Conservation (phyloP, 2,113 vertebrate species). For the Heliornis fulica region DNA sequence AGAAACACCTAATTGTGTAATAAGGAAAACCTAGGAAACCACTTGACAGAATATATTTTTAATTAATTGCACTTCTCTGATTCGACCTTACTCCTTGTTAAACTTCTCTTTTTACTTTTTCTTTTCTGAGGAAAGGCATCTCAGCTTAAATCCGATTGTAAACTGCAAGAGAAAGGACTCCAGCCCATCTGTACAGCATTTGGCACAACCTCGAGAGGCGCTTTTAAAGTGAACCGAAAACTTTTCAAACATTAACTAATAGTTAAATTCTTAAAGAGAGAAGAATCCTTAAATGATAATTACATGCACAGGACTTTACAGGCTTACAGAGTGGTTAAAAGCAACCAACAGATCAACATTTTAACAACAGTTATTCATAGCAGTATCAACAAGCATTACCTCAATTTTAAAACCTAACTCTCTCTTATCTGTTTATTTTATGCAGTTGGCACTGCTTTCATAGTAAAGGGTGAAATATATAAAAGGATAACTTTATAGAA, state of each 20-base stretch:
- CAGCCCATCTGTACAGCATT: not conserved
- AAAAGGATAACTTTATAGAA: not conserved
- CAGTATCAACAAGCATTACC: not conserved
- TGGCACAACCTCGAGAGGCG: rapidly evolving
- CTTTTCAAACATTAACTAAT: not conserved
- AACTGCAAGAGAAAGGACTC: not conserved
- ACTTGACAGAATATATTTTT: not conserved
- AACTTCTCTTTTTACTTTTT: not conserved
- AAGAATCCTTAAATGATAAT: not conserved
- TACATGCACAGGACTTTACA: not conserved
- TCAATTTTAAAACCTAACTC: not conserved
- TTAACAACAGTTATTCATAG: not conserved
- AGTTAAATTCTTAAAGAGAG: not conserved
- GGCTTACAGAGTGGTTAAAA: not conserved
- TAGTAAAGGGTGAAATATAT: not conserved
- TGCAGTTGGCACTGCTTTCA: not conserved
- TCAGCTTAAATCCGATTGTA: not conserved
- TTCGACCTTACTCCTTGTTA: not conserved
- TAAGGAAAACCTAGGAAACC: not conserved
- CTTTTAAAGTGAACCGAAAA: not conserved
- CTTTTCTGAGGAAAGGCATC: not conserved
- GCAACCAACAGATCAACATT: not conserved
- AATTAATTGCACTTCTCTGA: not conserved
- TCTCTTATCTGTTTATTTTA: not conserved
- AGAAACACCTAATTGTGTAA: not conserved